Percentiles rank a stretch among this genome's conserved stretches.
Evolutionary conservation across 1,140 invertebrate species (phyloP).

Genomic region (Polypedilum vanderplanki): DNA sequence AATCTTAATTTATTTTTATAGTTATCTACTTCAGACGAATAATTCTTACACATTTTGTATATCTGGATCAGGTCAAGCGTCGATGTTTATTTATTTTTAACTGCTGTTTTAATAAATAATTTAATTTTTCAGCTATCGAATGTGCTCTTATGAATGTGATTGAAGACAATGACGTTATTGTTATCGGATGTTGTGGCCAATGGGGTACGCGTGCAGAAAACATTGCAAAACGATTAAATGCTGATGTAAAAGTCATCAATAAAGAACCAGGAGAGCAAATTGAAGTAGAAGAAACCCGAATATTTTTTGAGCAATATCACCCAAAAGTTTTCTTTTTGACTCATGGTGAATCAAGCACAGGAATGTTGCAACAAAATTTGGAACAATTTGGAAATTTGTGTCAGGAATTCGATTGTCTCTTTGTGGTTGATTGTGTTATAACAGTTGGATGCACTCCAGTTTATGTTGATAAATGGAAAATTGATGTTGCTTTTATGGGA

Average conservation of each 20-base stretch:
- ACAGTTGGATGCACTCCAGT: constrained; percentile 71
- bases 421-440: constrained; percentile 79
- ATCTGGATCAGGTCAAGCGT: constrained; percentile 71
- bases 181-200: constrained; percentile 68
- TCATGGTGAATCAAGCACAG: constrained; percentile 82
- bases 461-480: constrained; percentile 67
- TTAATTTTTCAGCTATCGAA: constrained; percentile 56
- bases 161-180: constrained; percentile 62
- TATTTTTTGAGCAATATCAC: constrained; percentile 51
- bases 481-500: constrained; percentile 76
- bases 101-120: too few relatives aligned
- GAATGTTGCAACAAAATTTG: constrained; percentile 63
- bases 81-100: too few relatives aligned
- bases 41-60: constrained; percentile 70
- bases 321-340: constrained; percentile 70
- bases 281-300: constrained; percentile 51
- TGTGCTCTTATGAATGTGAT: constrained; percentile 69
- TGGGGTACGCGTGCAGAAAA: constrained; percentile 72
- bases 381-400: constrained; percentile 65
- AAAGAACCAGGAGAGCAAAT: constrained; percentile 50
- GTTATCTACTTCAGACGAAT: constrained; percentile 71
- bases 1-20: too few relatives aligned
- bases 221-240: constrained; percentile 48
- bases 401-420: constrained; percentile 56
- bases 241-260: constrained; percentile 42